These are phyloP conservation scores for Odontamblyopus rebecca DNA, from an alignment of 2,797 vertebrate species.

Conservation along the genomic window DNA sequence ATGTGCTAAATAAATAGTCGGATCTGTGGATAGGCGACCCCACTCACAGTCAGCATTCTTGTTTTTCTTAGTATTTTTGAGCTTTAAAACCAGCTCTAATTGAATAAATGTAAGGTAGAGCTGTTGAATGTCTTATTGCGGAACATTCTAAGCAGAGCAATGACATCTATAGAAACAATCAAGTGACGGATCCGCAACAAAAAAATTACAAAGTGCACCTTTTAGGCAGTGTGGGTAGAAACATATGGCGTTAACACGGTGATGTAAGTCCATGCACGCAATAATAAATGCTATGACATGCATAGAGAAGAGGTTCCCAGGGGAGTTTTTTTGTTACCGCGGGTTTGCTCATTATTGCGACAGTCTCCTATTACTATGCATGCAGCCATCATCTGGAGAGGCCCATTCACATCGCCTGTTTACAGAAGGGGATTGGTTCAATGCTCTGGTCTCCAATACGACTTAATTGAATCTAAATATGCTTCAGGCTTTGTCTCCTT, in stretches of 20 bases:
- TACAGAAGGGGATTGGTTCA: slow-evolving; percentile 22
- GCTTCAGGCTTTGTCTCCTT: slow-evolving; percentile 33
- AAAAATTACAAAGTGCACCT: too few relatives aligned
- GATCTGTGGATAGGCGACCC: too few relatives aligned
- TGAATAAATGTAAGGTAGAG: too few relatives aligned
- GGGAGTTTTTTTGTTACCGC: neutral
- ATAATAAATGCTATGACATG: neutral
- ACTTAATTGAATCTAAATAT: slow-evolving; percentile 50
- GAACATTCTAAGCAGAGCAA: too few relatives aligned
- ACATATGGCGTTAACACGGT: neutral
- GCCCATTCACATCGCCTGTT: slow-evolving; percentile 18
- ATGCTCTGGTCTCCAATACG: slow-evolving; percentile 25
- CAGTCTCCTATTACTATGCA: neutral
- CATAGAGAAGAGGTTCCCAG: neutral
- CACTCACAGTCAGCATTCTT: too few relatives aligned
- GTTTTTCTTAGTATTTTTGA: too few relatives aligned
- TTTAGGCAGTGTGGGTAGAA: too few relatives aligned
- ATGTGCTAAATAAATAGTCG: too few relatives aligned
- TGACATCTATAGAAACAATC: too few relatives aligned
- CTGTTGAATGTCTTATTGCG: too few relatives aligned
- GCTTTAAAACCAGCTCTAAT: too few relatives aligned
- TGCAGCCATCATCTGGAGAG: neutral
- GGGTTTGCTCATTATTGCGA: neutral
- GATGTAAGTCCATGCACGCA: neutral
- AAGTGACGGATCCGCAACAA: too few relatives aligned